Evolutionary conservation across 1,140 invertebrate species (phyloP).

Genomic region (Drosophila auraria): DNA sequence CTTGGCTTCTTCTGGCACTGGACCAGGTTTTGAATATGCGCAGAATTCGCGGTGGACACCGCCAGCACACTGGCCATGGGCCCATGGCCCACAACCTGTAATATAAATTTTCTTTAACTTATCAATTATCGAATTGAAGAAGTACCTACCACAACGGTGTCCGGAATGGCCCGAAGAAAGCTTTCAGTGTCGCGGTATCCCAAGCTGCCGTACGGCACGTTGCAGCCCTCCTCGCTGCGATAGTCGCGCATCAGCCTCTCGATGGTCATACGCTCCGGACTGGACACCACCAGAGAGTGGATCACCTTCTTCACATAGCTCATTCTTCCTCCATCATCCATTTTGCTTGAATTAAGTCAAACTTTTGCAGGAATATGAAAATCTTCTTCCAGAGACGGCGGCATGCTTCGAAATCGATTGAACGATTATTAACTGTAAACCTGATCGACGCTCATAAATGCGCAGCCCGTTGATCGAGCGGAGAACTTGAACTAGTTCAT

Average conservation of each 20-base stretch:
- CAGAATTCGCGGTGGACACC: slow-evolving; percentile 33
- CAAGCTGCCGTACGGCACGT: slow-evolving; percentile 52
- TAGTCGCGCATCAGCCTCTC: slow-evolving; percentile 63
- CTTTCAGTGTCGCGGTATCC: slow-evolving; percentile 62
- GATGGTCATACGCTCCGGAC: slow-evolving; percentile 54
- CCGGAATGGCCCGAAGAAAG: slow-evolving; percentile 64
- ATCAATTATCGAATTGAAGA: too few species aligned
- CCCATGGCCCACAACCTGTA: slow-evolving; percentile 60
- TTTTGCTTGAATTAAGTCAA: neutral
- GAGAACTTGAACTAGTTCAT: too few species aligned
- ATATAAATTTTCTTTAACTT: neutral
- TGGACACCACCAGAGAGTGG: slow-evolving; percentile 69
- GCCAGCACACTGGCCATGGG: slow-evolving; percentile 41
- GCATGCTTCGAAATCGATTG: slow-evolving; percentile 5
- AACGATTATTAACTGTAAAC: neutral
- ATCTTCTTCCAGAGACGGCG: neutral
- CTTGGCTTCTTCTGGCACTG: slow-evolving; percentile 45
- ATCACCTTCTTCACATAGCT: slow-evolving; percentile 58
- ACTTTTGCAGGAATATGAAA: neutral
- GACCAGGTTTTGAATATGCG: slow-evolving; percentile 67
- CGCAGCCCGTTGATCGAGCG: neutral
- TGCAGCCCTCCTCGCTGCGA: slow-evolving; percentile 47
- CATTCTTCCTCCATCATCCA: neutral
- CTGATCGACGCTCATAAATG: neutral
- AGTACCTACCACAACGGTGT: slow-evolving; percentile 56